Conservation (phyloP, 2,113 vertebrate species). For the Mellivora capensis region DNA sequence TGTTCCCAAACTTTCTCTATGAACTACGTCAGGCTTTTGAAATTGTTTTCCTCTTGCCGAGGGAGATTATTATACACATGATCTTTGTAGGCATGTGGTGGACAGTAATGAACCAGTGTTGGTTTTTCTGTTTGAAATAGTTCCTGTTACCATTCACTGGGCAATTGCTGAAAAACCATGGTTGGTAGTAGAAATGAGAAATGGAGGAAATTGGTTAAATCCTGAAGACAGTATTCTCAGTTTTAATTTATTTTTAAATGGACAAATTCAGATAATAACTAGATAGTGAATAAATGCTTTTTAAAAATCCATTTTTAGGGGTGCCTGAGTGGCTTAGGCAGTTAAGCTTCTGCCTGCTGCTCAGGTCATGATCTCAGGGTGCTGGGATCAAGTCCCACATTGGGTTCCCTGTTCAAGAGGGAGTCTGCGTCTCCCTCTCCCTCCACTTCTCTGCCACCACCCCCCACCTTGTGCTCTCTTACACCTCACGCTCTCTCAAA, state of each 20-base stretch:
- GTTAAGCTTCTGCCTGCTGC: not conserved
- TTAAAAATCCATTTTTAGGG: not conserved
- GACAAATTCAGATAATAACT: not conserved
- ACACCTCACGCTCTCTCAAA: too few species aligned
- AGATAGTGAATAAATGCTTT: conserved; percentile 22
- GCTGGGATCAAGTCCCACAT: too few species aligned
- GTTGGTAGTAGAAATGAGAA: not conserved
- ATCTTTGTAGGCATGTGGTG: not conserved
- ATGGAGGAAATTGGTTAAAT: not conserved
- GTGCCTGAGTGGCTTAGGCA: not conserved
- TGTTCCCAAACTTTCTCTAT: not conserved
- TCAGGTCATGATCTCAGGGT: too few species aligned
- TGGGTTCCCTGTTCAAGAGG: too few species aligned
- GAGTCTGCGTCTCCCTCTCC: too few species aligned
- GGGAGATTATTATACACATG: not conserved
- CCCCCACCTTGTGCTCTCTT: too few species aligned
- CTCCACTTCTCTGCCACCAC: too few species aligned
- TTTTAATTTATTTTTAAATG: conserved; percentile 24
- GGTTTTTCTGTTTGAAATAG: conserved; percentile 22
- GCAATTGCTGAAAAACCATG: not conserved
- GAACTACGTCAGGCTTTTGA: not conserved
- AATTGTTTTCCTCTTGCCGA: not conserved
- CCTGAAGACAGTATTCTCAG: not conserved
- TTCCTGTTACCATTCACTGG: not conserved
- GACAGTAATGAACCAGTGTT: not conserved